Conservation (phyloP, 2,113 vertebrate species). For the Cebidichthys violaceus region DNA sequence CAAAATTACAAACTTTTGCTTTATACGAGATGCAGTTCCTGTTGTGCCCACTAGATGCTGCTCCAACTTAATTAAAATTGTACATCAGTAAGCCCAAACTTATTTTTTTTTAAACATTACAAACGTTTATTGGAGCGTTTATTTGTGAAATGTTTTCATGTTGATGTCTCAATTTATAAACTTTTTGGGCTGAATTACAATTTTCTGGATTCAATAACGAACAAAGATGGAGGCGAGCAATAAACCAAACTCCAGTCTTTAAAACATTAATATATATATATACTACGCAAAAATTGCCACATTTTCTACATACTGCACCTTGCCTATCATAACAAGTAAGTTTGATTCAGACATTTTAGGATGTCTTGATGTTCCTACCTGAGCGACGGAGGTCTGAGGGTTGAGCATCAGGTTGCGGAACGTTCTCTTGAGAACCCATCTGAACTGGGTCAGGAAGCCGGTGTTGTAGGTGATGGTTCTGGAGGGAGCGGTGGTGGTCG, state of each 20-base stretch:
- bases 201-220: too few relatives aligned
- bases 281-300: too few relatives aligned
- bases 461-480: constrained; percentile 87
- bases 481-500: constrained; percentile 36
- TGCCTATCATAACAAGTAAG: neutral
- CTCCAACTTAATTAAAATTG: neutral
- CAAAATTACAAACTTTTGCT: too few relatives aligned
- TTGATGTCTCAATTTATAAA: too few relatives aligned
- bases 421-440: constrained; percentile 90
- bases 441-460: constrained; percentile 91
- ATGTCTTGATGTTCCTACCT: constrained; percentile 79
- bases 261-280: too few relatives aligned
- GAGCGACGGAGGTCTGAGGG: constrained; percentile 93
- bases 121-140: too few relatives aligned
- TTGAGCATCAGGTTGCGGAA: constrained; percentile 92
- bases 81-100: neutral
- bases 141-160: too few relatives aligned
- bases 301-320: too few relatives aligned
- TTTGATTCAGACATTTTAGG: neutral
- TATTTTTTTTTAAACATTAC: too few relatives aligned
- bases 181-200: too few relatives aligned
- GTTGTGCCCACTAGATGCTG: neutral
- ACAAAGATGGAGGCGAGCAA: too few relatives aligned
- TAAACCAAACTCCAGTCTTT: too few relatives aligned
- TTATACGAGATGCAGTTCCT: constrained; percentile 7